Base-by-base conservation (phyloP, 1,140 invertebrate species). In the Patella vulgata region DNA sequence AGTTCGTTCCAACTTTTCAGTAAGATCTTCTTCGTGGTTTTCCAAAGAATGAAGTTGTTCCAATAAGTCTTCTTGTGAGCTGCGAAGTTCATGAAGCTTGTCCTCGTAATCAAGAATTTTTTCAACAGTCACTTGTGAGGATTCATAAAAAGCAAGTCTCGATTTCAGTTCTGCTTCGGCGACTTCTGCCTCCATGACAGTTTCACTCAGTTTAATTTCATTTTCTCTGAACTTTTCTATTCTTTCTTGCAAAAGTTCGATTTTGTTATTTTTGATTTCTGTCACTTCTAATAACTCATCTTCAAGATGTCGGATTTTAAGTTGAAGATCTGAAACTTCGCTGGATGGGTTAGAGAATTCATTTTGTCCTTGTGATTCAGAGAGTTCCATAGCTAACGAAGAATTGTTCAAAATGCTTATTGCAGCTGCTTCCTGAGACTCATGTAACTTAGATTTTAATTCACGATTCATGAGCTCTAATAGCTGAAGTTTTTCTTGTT, bases 151-250 rank as follows among this genome's bases (percentile, higher is more conserved):
- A 4, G 66, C 62, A 39, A 78, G 51, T 53, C 71, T 71, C 6
- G 67, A 63, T 52, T 59, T 59, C 8, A 82, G 62, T 33, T 79
- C 65, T 55, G 60, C 52, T 57, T 79, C 75, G 23, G 54, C 66
- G 30, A 63, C 48, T 54, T 82, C 75, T 63, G 71, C 70, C 63
- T 80, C 73, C 28, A 50, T 40, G 9, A 81, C 39, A 14, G 78
- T 77, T 59, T 80, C 76, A 57, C 68, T 74, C 21, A 80, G 63
- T 54, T 75, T 80, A 28, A 74, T 69, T 59, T 80, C 78, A 46
- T 70, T 78, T 62, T 75, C 70, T 23, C 51, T 43, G 42, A 74
- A 43, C 23, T 68, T 64, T 12, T 66, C 72, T 23, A 80, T 59
- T 43, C 67, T 60, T 60, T 79, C 75, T 44, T 78, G 68, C 30